Evolutionary conservation across 1,140 invertebrate genomes (phyloP).

Genomic region (Nasonia giraulti): DNA sequence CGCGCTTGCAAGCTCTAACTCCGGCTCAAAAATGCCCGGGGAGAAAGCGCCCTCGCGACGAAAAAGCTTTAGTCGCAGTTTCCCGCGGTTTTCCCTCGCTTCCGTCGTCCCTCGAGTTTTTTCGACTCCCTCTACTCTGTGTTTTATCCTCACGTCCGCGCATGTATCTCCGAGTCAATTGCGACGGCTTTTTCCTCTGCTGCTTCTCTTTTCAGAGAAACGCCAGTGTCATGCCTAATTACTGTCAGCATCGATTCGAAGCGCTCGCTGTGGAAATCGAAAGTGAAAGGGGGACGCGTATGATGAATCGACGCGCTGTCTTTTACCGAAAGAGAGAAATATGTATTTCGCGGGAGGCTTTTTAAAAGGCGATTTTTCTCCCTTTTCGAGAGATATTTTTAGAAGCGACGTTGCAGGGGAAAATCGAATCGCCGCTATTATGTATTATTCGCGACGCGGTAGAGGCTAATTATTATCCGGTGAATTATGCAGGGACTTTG

Average conservation of each 20-base stretch:
- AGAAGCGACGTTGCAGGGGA: not conserved
- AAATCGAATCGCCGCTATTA: not conserved
- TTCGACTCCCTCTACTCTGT: not conserved
- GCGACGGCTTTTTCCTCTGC: not conserved
- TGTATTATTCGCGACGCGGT: not conserved
- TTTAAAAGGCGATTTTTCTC: too few relatives aligned
- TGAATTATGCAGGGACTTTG: conserved; percentile 7
- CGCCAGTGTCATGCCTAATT: conserved; percentile 36
- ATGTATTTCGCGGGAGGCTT: not conserved
- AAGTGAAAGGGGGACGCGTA: not conserved
- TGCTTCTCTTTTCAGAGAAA: not conserved
- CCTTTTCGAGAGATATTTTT: too few relatives aligned
- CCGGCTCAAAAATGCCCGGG: conserved; percentile 16
- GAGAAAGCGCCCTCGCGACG: not conserved
- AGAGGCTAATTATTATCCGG: not conserved
- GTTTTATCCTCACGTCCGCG: not conserved
- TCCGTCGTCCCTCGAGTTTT: not conserved
- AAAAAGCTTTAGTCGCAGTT: not conserved
- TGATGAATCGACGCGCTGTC: not conserved
- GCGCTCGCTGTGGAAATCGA: not conserved
- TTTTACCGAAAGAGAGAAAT: not conserved
- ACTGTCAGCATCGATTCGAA: conserved; percentile 38
- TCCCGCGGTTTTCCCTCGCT: not conserved
- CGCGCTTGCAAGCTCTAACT: not conserved
- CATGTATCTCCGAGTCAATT: conserved; percentile 13